phyloP scores from a whole-genome alignment of 1,140 invertebrate genomes.

The Tetraneura akinire region DNA sequence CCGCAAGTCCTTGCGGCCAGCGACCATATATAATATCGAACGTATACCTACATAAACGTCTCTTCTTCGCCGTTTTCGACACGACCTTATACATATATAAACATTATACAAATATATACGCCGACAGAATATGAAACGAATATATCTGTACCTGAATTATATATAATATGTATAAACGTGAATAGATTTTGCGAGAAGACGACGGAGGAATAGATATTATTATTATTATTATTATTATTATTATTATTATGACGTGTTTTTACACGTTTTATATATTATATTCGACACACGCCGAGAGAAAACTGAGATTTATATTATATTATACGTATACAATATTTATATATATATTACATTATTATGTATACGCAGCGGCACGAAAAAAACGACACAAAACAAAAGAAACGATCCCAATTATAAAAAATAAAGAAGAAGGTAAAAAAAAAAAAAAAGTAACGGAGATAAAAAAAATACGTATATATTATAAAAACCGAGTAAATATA shows the following conservation, averaged over 20 bases:
- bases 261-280: neutral
- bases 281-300: neutral
- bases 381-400: conserved; percentile 27
- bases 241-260: neutral
- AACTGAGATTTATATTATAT: neutral
- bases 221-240: neutral
- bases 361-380: neutral
- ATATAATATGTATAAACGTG: neutral
- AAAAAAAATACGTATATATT: neutral
- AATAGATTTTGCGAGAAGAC: conserved; percentile 38
- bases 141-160: neutral
- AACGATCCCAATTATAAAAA: conserved; percentile 46
- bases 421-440: neutral
- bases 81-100: neutral
- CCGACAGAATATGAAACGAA: neutral
- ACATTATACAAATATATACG: neutral
- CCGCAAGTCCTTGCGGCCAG: neutral
- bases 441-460: neutral
- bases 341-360: too few species aligned
- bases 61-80: conserved; percentile 4
- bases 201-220: conserved; percentile 25
- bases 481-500: conserved; percentile 26
- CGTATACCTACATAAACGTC: neutral
- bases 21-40: too few species aligned
- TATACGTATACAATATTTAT: too few species aligned